Conservation (phyloP, 1,140 invertebrate species). For the Hyposmocoma kahamanoa region DNA sequence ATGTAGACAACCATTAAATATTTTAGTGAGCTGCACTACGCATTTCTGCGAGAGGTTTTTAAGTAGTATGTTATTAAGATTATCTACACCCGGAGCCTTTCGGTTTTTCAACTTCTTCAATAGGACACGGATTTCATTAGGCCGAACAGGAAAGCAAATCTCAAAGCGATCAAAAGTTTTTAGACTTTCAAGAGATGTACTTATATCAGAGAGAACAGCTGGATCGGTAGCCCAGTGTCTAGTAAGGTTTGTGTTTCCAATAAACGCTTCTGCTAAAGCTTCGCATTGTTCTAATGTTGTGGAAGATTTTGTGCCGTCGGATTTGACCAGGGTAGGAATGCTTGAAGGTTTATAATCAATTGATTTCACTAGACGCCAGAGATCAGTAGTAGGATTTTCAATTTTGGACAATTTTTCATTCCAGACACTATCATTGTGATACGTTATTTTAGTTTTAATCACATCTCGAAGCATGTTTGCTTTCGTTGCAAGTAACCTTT, state of each 20-base stretch:
- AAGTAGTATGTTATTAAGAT: no score
- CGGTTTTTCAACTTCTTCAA: neutral
- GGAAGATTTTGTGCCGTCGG: neutral
- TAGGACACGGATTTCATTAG: neutral
- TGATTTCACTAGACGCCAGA: neutral
- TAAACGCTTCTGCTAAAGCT: neutral
- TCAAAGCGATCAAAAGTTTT: neutral
- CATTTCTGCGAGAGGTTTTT: conserved; percentile 1
- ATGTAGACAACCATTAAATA: neutral
- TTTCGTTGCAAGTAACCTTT: no score
- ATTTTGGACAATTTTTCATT: neutral
- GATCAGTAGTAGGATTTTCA: neutral
- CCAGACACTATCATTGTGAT: neutral
- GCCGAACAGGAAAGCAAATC: neutral
- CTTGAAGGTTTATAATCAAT: neutral
- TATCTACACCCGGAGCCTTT: neutral
- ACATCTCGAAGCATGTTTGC: no score
- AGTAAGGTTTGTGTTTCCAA: neutral
- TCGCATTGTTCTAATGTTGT: neutral
- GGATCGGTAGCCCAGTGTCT: neutral
- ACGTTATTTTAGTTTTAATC: no score
- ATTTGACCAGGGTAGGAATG: no score
- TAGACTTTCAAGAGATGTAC: neutral
- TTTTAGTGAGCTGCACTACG: neutral
- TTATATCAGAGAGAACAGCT: neutral